Evolutionary conservation across 1,140 invertebrate genomes (phyloP).

Genomic region (Drosophila neocordata): DNA sequence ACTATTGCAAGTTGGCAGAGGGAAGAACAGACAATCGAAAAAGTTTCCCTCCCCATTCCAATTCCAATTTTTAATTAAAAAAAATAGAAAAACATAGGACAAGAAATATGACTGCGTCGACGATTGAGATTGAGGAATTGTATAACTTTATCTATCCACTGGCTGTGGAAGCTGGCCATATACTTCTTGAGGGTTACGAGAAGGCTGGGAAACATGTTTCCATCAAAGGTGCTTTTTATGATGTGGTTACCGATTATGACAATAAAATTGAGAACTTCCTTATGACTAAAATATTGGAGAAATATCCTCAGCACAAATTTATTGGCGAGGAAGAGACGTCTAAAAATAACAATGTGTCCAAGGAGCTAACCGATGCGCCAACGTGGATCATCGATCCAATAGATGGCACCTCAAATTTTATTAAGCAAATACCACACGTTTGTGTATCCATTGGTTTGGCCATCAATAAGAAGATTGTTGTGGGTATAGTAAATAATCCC

Average conservation of each 20-base stretch:
- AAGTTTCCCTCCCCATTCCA: not conserved
- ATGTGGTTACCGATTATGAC: slow-evolving; percentile 93
- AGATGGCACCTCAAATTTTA: slow-evolving; percentile 90
- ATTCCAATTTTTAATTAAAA: slow-evolving; percentile 1
- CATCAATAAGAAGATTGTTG: slow-evolving; percentile 86
- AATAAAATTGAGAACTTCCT: slow-evolving; percentile 90
- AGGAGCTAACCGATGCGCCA: slow-evolving; percentile 89
- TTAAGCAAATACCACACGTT: slow-evolving; percentile 86
- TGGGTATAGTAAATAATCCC: slow-evolving; percentile 91
- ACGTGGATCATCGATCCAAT: slow-evolving; percentile 95
- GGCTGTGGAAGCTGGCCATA: slow-evolving; percentile 67
- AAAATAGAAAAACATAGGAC: not conserved
- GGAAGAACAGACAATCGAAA: slow-evolving; percentile 31
- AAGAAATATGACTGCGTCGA: slow-evolving; percentile 45
- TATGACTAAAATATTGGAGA: slow-evolving; percentile 85
- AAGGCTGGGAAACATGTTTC: slow-evolving; percentile 81
- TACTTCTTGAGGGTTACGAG: slow-evolving; percentile 84
- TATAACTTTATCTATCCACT: slow-evolving; percentile 85
- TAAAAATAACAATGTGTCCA: slow-evolving; percentile 84
- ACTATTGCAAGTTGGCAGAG: slow-evolving; percentile 27
- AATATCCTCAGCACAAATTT: slow-evolving; percentile 91
- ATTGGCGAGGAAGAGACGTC: slow-evolving; percentile 92
- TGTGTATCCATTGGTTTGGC: slow-evolving; percentile 87
- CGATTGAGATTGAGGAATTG: slow-evolving; percentile 84
- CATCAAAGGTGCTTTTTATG: slow-evolving; percentile 87